These are phyloP conservation scores for Bothrops jararaca DNA, from an alignment of 2,113 vertebrate species.

Conservation along the genomic window DNA sequence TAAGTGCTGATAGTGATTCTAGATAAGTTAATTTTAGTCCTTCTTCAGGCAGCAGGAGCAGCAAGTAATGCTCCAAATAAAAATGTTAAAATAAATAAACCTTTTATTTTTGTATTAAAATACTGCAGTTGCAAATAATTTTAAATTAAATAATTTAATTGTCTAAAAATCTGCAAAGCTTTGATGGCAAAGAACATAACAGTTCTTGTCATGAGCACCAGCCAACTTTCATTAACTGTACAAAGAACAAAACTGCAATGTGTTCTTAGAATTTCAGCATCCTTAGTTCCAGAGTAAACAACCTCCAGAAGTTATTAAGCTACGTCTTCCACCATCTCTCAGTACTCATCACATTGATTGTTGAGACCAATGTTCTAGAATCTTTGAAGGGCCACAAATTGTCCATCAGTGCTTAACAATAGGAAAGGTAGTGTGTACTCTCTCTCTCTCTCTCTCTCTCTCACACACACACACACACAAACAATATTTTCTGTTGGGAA, in stretches of 20 bases:
- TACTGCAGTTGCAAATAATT: not conserved
- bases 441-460: no score
- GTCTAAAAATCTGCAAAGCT: not conserved
- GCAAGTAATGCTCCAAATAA: not conserved
- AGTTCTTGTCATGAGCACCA: not conserved
- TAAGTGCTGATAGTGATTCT: not conserved
- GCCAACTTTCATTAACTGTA: not conserved
- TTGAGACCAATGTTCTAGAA: not conserved
- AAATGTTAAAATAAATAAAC: not conserved
- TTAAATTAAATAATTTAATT: not conserved
- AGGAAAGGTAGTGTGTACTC: not conserved
- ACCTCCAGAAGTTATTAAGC: not conserved
- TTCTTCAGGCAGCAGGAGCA: not conserved
- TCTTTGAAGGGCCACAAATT: not conserved
- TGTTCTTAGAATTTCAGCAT: not conserved
- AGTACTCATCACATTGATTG: not conserved
- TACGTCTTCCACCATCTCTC: not conserved
- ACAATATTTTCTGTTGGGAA: not conserved
- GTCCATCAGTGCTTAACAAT: not conserved
- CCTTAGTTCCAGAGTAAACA: not conserved
- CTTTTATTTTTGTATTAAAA: not conserved
- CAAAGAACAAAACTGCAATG: not conserved
- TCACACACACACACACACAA: not conserved
- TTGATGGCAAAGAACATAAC: not conserved
- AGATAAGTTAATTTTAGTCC: conserved; percentile 9